These are phyloP conservation scores for Melanostigma gelatinosum DNA, from an alignment of 2,113 vertebrate species.

Conservation along the genomic window DNA sequence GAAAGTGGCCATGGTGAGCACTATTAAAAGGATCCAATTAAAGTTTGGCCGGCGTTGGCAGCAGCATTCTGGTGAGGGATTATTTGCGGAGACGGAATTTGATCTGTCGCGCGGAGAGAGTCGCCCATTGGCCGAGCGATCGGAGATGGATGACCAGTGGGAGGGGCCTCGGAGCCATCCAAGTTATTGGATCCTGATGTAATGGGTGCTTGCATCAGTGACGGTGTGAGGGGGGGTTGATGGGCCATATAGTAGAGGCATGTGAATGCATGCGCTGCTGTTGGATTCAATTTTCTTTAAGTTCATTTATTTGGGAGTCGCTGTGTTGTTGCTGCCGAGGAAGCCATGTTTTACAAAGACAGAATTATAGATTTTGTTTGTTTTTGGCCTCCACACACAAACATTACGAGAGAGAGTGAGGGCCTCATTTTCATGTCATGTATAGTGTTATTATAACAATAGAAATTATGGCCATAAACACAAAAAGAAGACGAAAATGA, in stretches of 20 bases:
- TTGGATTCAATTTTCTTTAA: not conserved
- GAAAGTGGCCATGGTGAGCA: conserved; percentile 76
- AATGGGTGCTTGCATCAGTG: conserved; percentile 51
- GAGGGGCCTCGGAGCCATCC: conserved; percentile 43
- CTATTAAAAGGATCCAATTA: conserved; percentile 81
- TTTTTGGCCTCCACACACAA: not conserved
- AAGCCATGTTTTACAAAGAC: not conserved
- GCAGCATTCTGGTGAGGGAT: conserved; percentile 59
- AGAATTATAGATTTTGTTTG: conserved; percentile 1
- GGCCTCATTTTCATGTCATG: not conserved
- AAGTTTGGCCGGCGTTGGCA: conserved; percentile 65
- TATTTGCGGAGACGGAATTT: conserved; percentile 70
- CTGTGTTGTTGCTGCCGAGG: not conserved
- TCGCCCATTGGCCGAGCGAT: conserved; percentile 43
- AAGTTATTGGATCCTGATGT: conserved; percentile 68
- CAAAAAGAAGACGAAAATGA: not conserved
- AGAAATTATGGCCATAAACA: not conserved
- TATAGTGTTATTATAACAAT: not conserved
- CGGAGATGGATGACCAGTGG: conserved; percentile 46
- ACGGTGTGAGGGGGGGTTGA: not conserved
- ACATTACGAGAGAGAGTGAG: not conserved
- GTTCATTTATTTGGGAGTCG: not conserved
- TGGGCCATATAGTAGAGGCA: no score
- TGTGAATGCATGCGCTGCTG: not conserved
- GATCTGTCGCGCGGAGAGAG: conserved; percentile 47